phyloP scores from a whole-genome alignment of 2,113 vertebrate genomes.

The Delphinapterus leucas region DNA sequence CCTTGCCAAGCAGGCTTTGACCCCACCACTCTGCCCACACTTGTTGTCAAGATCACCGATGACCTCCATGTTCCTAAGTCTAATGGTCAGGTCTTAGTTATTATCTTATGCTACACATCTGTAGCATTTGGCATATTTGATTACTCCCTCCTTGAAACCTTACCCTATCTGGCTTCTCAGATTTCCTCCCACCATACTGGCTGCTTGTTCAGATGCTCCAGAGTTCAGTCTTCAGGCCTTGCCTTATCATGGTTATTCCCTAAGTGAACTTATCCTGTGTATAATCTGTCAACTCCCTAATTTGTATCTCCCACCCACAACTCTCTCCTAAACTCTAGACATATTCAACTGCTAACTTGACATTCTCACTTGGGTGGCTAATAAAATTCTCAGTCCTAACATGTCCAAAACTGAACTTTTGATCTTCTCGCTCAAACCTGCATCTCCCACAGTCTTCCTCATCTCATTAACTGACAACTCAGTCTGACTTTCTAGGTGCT shows the following conservation, averaged over 20 bases:
- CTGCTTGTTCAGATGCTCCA: neutral
- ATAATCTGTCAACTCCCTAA: neutral
- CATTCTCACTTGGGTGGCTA: neutral
- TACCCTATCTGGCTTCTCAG: neutral
- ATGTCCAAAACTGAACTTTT: conserved; percentile 8
- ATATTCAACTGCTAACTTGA: neutral
- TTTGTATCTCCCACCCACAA: neutral
- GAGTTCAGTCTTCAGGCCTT: neutral
- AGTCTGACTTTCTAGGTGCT: neutral
- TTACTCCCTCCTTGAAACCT: neutral
- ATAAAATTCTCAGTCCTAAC: conserved; percentile 8
- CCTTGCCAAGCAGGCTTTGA: neutral
- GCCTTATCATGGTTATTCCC: neutral
- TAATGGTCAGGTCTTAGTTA: neutral
- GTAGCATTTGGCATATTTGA: neutral
- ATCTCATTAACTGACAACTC: neutral
- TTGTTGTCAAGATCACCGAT: neutral
- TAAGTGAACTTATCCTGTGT: neutral
- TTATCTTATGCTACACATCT: neutral
- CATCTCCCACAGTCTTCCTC: neutral
- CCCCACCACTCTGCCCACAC: neutral
- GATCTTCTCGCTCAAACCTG: neutral
- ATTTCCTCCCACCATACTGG: neutral
- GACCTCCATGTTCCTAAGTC: neutral
- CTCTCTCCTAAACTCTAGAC: neutral